Percentiles rank a stretch among this genome's conserved stretches.
These are phyloP conservation scores for Agrochola litura DNA, from an alignment of 2,888 invertebrate species.

Conservation along the genomic window DNA sequence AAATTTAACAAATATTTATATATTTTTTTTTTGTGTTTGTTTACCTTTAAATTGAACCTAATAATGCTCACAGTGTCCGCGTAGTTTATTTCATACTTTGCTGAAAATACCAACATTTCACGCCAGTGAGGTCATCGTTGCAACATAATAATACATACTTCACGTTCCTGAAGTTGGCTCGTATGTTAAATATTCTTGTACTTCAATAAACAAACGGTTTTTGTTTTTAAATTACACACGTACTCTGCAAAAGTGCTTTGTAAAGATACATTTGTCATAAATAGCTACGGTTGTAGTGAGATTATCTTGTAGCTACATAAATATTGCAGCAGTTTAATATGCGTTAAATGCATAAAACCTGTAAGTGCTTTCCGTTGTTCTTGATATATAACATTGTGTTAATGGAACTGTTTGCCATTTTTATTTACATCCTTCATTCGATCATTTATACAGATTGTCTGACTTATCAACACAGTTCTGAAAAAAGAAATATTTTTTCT, in stretches of 20 bases:
- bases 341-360: background rate
- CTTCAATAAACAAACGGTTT: background rate
- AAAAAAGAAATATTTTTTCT: slow-evolving; percentile 28
- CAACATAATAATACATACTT: slow-evolving; percentile 14
- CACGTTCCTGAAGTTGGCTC: background rate
- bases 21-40: background rate
- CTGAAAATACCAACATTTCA: background rate
- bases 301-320: background rate
- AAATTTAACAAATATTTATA: background rate
- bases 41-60: background rate
- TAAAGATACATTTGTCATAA: background rate
- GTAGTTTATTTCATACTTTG: slow-evolving; percentile 6
- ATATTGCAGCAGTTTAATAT: background rate
- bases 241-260: background rate
- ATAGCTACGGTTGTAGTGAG: background rate
- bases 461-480: slow-evolving; percentile 1
- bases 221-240: background rate
- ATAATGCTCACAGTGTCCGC: background rate
- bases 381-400: background rate
- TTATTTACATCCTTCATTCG: background rate
- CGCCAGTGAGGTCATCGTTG: background rate
- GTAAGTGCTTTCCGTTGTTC: background rate
- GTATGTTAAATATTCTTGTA: background rate
- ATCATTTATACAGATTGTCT: slow-evolving; percentile 11
- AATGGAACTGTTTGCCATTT: background rate